phyloP scores from a whole-genome alignment of 2,113 vertebrate genomes.

The Eulemur rufifrons region DNA sequence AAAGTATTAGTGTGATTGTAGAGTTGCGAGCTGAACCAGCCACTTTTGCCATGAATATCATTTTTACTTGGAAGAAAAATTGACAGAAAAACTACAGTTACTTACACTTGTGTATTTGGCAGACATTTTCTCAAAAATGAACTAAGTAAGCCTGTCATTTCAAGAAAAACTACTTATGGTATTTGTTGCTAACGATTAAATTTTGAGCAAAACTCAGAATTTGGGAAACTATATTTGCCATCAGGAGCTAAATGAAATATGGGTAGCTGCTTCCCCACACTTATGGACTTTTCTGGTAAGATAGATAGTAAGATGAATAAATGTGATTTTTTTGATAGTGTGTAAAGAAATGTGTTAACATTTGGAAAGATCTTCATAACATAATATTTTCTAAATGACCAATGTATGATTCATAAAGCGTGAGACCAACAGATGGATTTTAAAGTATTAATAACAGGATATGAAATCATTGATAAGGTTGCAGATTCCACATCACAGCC shows the following conservation, averaged over 20 bases:
- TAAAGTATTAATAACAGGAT: not conserved
- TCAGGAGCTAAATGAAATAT: not conserved
- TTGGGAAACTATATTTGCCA: slow-evolving; percentile 6
- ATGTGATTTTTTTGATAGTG: not conserved
- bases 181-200: not conserved
- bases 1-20: not conserved
- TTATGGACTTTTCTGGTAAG: slow-evolving; percentile 8
- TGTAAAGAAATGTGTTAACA: slow-evolving; percentile 1
- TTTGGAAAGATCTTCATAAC: not conserved
- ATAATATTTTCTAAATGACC: not conserved
- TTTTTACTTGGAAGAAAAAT: slow-evolving; percentile 29
- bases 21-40: not conserved
- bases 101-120: not conserved
- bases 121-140: slow-evolving; percentile 29
- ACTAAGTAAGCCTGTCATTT: slow-evolving; percentile 27
- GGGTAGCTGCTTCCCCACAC: not conserved
- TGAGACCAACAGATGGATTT: not conserved
- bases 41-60: not conserved
- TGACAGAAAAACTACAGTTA: slow-evolving; percentile 15
- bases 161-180: slow-evolving; percentile 28
- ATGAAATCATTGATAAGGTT: not conserved
- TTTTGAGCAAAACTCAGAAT: slow-evolving; percentile 9
- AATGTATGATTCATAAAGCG: not conserved
- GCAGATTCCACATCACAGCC: not conserved
- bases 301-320: not conserved